Evolutionary conservation across 1,140 invertebrate genomes (phyloP), one percentile per base, ranked within the genome.

Genomic region (Thalassaphorura encarpata): DNA sequence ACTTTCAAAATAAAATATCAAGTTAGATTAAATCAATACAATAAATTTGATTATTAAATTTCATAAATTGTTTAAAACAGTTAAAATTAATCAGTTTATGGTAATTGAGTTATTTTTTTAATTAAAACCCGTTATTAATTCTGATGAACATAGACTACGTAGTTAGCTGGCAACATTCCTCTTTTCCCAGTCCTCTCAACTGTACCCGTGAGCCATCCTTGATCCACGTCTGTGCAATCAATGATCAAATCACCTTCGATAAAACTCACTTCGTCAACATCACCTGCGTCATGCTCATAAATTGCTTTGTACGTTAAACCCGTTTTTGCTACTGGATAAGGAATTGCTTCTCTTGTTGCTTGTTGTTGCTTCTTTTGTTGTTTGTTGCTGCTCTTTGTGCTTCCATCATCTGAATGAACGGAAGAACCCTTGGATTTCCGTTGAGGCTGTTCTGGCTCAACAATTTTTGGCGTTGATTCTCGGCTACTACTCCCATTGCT

Each of bases 151-250:
- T n/a, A n/a, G n/a, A n/a, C n/a, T n/a, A 99, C 93, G 70, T 99
- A 99, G 77, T 99, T 98, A 43, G 95, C 92, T 4, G 96, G 96
- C 67, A 99, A 74, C 94, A 99, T 98, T 67, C 96, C 96, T 60
- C 85, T 84, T 70, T 87, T 80, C 40, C 93, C 91, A 2, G 93
- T 96, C 56, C 94, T 80, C 68, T 96, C 82, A 43, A 97, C 91
- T 1, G 85, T 80, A 2, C 94, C 95, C 6, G 88, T 94, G 92
- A 99, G 97, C 94, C 94, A 98, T 48, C 94, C 95, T 29, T 90
- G 86, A 70, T 98, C 94, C 57, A 99, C 92, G 41, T 85, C 82
- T 53, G 87, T 85, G 69, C 93, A 95, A 71, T 97, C 89, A 3
- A 95, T 83, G 68, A 99, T 97, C 52, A 93, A 73, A 73, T 99